Evolutionary conservation across 2,113 vertebrate genomes (phyloP).

Genomic region (Nyctereutes procyonoides): DNA sequence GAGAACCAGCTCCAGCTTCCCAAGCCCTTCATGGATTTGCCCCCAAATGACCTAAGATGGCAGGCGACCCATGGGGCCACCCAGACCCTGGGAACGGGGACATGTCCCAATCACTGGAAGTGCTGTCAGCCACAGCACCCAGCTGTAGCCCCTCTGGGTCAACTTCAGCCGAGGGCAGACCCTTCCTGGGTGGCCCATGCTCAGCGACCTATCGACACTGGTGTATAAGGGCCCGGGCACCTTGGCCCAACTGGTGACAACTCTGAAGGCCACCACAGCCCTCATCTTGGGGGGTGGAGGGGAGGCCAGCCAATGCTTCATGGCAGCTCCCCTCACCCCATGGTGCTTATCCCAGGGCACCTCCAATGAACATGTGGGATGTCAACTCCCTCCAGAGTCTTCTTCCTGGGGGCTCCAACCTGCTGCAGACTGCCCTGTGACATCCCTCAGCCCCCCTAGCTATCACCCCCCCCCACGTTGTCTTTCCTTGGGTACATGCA

Average conservation of each 20-base stretch:
- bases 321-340: background rate
- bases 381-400: background rate
- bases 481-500: fast-evolving
- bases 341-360: background rate
- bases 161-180: background rate
- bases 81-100: background rate
- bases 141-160: background rate
- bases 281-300: background rate
- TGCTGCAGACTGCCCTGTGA: fast-evolving
- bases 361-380: background rate
- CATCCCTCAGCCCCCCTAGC: background rate
- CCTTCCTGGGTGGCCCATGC: fast-evolving
- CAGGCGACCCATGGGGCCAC: background rate
- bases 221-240: background rate
- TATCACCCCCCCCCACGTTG: fast-evolving
- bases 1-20: background rate
- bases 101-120: fast-evolving
- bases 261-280: background rate
- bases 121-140: background rate
- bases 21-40: background rate
- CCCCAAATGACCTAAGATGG: background rate
- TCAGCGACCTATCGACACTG: fast-evolving
- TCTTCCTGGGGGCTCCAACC: background rate
- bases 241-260: background rate
- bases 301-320: background rate